Evolutionary conservation across 2,797 vertebrate genomes (phyloP), one percentile per base, ranked within the genome.

Genomic region (Sphaeramia orbicularis): DNA sequence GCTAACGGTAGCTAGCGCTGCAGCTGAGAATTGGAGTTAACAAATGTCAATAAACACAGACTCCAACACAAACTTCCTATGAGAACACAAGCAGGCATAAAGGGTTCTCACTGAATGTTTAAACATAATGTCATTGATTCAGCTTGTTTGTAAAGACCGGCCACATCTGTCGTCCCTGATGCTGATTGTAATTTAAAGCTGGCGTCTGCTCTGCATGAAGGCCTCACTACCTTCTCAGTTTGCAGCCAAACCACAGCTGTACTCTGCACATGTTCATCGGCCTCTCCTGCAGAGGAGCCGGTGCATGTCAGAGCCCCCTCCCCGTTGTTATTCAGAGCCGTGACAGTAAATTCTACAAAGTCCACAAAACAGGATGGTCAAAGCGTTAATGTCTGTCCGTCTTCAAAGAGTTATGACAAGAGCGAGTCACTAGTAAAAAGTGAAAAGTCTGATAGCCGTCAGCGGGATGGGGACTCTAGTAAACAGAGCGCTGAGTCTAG

Each of bases 401-500:
- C 67, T 81, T 88, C 57, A 84, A 81, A 85, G 81, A 86, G 65
- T 69, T 73, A 74, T 78, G 78, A 83, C 75, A 53, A 81, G 70
- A 71, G 51, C 57, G 67, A 71, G 78, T 76, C 65, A 57, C 78
- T 43, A 64, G 78, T 85, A 51, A 81, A 73, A 74, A 67, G 49
- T 10, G 12, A 65, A 73, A 62, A 69, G 76, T 79, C 78, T 78
- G 77, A 85, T 68, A 51, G 76, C 71, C 74, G 75, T 81, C 74
- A 83, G 74, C 13, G 65, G 83, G 65, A 73, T 7, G 32, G 64
- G 71, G 76, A 72, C 71, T 71, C 75, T 67, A 76, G 84, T 86
- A 86, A 86, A 89, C 21, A 15, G 36, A 84, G 65, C 15, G 10
- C 54, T 13, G 77, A 83, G 87, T 91, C 87, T 74, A 85, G 85